Evolutionary conservation across 1,140 invertebrate species (phyloP).

Genomic region (Nasonia giraulti): DNA sequence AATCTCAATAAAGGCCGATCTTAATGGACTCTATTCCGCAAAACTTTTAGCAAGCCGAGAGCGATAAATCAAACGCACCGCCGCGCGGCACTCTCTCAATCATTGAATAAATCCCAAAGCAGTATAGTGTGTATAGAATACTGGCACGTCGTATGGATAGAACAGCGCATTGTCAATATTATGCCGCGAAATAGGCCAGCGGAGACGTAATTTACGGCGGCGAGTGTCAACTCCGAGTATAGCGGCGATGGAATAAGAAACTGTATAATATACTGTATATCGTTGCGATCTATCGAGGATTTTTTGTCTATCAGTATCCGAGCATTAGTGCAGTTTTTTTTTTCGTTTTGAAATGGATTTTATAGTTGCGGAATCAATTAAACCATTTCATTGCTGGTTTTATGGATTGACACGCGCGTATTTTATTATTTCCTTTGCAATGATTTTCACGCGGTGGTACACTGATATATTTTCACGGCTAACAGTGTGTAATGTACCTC

Average conservation of each 20-base stretch:
- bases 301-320: background rate
- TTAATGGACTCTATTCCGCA: constrained; percentile 1
- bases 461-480: too few relatives aligned
- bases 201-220: background rate
- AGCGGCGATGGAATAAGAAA: background rate
- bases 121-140: background rate
- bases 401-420: too few relatives aligned
- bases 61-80: background rate
- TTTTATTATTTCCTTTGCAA: too few relatives aligned
- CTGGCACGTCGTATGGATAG: too few relatives aligned
- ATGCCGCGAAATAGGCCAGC: background rate
- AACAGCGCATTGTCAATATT: background rate
- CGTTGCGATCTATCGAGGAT: background rate
- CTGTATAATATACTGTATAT: background rate
- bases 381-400: background rate
- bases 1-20: background rate
- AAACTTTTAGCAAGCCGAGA: background rate
- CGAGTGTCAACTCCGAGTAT: background rate
- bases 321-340: background rate
- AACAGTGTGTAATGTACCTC: too few relatives aligned
- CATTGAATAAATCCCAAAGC: background rate
- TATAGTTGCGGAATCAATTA: background rate
- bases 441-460: too few relatives aligned
- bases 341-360: background rate
- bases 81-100: background rate